phyloP scores from a whole-genome alignment of 2,888 invertebrate genomes.

The Apamea monoglypha region DNA sequence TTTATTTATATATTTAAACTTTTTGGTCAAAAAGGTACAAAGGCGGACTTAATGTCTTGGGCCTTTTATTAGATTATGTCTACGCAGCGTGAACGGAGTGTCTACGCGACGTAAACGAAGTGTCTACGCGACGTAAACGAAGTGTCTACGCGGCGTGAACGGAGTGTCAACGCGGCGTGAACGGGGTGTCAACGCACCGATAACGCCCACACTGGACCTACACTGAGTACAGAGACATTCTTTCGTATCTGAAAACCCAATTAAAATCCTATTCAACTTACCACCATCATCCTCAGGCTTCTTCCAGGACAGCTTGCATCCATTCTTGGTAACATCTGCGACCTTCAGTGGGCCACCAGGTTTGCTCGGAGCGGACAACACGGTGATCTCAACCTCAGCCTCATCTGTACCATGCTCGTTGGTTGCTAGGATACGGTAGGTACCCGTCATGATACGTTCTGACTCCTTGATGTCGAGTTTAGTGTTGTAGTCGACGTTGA shows the following conservation, averaged over 20 bases:
- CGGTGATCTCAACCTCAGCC: slow-evolving; percentile 98
- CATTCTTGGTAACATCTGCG: slow-evolving; percentile 96
- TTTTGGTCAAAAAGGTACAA: too few species aligned
- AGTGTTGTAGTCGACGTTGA: slow-evolving; percentile 97
- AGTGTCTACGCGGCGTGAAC: too few species aligned
- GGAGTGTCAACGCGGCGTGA: too few species aligned
- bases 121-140: too few species aligned
- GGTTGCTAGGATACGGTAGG: slow-evolving; percentile 96
- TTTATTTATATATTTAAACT: too few species aligned
- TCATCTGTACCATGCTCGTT: slow-evolving; percentile 98
- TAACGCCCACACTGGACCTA: too few species aligned
- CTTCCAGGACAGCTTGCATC: slow-evolving; percentile 97
- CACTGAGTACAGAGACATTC: too few species aligned
- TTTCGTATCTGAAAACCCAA: background rate
- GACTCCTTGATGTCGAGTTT: slow-evolving; percentile 95
- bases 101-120: too few species aligned
- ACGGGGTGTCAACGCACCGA: too few species aligned
- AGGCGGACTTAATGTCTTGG: too few species aligned
- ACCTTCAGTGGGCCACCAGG: slow-evolving; percentile 97
- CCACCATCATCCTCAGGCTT: slow-evolving; percentile 99
- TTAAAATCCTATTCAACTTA: slow-evolving; percentile 60
- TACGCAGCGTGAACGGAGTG: too few species aligned
- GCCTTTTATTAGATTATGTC: too few species aligned
- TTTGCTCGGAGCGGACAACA: slow-evolving; percentile 95
- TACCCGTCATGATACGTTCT: slow-evolving; percentile 95